These are phyloP conservation scores for Physocephala rufipes DNA, from an alignment of 2,888 invertebrate species.

Conservation along the genomic window DNA sequence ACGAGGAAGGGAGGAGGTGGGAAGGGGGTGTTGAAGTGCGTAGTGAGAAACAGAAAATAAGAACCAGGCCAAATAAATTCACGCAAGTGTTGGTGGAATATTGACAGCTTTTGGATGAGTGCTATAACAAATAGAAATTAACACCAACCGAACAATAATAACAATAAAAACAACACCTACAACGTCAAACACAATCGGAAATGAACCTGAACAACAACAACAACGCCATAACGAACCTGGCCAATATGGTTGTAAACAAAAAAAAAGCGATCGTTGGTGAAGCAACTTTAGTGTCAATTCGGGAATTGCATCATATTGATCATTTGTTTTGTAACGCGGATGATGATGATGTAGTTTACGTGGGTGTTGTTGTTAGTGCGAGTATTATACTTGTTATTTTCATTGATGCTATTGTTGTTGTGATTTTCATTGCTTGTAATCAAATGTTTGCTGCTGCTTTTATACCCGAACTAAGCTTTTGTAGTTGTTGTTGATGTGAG, in stretches of 20 bases:
- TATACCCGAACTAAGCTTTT: not conserved
- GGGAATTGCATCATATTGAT: constrained; percentile 35
- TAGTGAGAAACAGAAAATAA: not conserved
- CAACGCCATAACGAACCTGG: not conserved
- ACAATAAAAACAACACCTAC: not conserved
- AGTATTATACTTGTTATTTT: not conserved
- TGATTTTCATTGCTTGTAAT: not conserved
- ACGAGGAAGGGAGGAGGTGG: not conserved
- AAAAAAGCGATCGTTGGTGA: not conserved
- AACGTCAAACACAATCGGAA: not conserved
- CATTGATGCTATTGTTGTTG: not conserved
- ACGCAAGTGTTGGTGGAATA: no score
- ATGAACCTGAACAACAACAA: constrained; percentile 15
- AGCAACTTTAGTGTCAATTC: constrained; percentile 39
- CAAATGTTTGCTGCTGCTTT: not conserved
- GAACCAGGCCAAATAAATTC: not conserved
- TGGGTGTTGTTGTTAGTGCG: not conserved
- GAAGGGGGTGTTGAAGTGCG: not conserved
- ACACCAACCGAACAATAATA: not conserved
- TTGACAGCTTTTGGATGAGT: no score
- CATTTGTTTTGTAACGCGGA: constrained; percentile 9
- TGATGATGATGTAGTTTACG: not conserved
- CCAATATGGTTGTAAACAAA: no score
- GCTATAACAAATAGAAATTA: not conserved
- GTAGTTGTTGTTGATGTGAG: not conserved